Base-by-base conservation (phyloP, 2,888 invertebrate genomes). In the Ormyrus thymus region DNA sequence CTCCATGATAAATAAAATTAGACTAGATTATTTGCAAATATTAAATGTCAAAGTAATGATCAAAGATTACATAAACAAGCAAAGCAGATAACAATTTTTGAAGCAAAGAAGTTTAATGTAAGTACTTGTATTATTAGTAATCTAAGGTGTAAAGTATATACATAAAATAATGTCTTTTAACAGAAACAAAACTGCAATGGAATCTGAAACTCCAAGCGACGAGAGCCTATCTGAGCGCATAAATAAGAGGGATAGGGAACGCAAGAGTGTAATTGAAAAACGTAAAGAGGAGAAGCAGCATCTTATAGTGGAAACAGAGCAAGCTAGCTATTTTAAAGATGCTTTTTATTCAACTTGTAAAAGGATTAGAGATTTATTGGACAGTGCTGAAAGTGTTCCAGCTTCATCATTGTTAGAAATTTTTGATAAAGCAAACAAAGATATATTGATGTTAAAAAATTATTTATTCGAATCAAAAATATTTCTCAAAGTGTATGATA, bases 401-500 rank as follows among this genome's bases (percentile, higher is more conserved):
- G 88, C 90, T 76, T 88, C 91, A 75, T 86, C 92, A 59, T 89
- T 94, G 68, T 91, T 92, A 2, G 90, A 91, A 69, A 92, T 93
- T 84, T 95, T 96, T 85, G 93, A 94, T 80, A 92, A 92, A 66
- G 93, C 95, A n/a, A 94, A 93, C 76, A 92, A 93, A 84, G 94
- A 95, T 86, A 93, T 96, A 45, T 93, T 94, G 84, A 93, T 94
- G 81, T 89, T 97, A 79, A 96, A 96, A 86, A 95, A 95, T 87
- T 94, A 95, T 90, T 92, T 97, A 45, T 94, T 96, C 0, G 93
- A 94, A 80, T 96, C 96, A 11, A 94, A 95, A 59, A 93, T 95
- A 86, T 96, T 96, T 89, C 90, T 97, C 3, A 94, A 95, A 77
- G 94, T 95, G 73, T 97, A 95, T 84, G 95, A 96, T 85, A 93